These are phyloP conservation scores for Pegoplata infirma DNA, from an alignment of 2,888 invertebrate species.

Conservation along the genomic window DNA sequence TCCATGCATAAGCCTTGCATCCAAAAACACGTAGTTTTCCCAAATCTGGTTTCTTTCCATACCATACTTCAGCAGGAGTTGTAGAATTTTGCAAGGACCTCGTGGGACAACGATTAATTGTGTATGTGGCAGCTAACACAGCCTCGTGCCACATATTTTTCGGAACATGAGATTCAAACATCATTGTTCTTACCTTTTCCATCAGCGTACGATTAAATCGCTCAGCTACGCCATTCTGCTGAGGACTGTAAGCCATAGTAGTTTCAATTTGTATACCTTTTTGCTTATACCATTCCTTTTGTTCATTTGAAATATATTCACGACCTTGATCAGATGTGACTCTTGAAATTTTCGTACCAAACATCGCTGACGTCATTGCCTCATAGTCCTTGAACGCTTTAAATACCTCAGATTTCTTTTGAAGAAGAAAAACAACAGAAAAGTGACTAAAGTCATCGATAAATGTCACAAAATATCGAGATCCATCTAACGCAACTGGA, in stretches of 20 bases:
- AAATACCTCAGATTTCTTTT: slow-evolving; percentile 39
- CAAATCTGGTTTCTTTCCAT: slow-evolving; percentile 21
- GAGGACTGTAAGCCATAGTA: slow-evolving; percentile 33
- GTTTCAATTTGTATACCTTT: slow-evolving; percentile 65
- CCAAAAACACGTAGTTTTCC: slow-evolving; percentile 16
- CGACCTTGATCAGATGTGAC: slow-evolving; percentile 55
- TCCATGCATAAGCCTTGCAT: slow-evolving; percentile 30
- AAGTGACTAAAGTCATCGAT: no score
- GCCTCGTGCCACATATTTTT: slow-evolving; percentile 41
- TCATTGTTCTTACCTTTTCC: no score
- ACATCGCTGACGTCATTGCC: slow-evolving; percentile 30
- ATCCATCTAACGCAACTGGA: slow-evolving; percentile 25
- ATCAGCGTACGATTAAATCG: slow-evolving; percentile 3
- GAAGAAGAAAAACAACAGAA: slow-evolving; percentile 20
- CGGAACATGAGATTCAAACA: slow-evolving; percentile 30
- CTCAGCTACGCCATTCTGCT: slow-evolving; percentile 48
- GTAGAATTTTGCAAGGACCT: slow-evolving; percentile 6
- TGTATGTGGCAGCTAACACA: slow-evolving; percentile 6
- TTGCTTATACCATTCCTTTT: no score
- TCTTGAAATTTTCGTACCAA: slow-evolving; percentile 40
- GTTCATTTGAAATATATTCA: slow-evolving; percentile 65
- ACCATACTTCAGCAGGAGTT: slow-evolving; percentile 27
- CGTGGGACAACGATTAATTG: slow-evolving; percentile 38
- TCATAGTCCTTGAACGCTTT: slow-evolving; percentile 31
- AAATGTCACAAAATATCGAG: no score